Percentiles rank a stretch among this genome's conserved stretches.
Conservation (phyloP, 2,888 invertebrate species). For the Thecophora atra region DNA sequence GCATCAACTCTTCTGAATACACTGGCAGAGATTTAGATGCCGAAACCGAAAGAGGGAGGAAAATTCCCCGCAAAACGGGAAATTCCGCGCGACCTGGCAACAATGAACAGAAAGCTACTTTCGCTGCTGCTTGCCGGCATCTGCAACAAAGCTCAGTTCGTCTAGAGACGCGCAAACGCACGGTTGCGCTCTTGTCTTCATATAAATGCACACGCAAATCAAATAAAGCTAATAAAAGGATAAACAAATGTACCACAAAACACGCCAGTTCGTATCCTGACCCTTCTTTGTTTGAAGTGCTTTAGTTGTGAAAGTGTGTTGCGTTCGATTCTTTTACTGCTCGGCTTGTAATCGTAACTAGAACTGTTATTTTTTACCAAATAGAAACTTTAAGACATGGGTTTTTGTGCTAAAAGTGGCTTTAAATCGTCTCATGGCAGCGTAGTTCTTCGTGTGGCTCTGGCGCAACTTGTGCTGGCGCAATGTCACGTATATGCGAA, state of each 20-base stretch:
- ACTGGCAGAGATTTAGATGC: no score
- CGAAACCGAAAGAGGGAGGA: no score
- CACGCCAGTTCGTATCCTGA: slow-evolving; percentile 22
- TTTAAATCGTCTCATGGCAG: slow-evolving; percentile 1
- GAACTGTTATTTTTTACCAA: background rate
- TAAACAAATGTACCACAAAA: background rate
- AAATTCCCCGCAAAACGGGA: no score
- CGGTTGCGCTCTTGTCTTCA: slow-evolving; percentile 36
- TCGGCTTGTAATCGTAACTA: background rate
- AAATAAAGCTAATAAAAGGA: slow-evolving; percentile 10
- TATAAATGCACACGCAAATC: slow-evolving; percentile 16
- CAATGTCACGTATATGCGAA: background rate
- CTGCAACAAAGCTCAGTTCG: slow-evolving; percentile 33
- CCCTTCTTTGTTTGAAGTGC: slow-evolving; percentile 16
- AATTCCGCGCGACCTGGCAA: no score
- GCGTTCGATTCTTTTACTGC: background rate
- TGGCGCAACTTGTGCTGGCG: slow-evolving; percentile 42
- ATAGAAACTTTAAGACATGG: slow-evolving; percentile 21
- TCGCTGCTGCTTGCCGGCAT: slow-evolving; percentile 34
- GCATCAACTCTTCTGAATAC: no score
- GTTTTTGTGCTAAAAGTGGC: slow-evolving; percentile 35
- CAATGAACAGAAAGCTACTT: background rate
- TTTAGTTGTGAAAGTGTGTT: background rate
- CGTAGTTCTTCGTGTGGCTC: slow-evolving; percentile 35
- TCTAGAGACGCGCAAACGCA: slow-evolving; percentile 34